A percentile compares a stretch with the other conserved stretches of the same genome.
Evolutionary conservation across 2,113 vertebrate genomes (phyloP).

Genomic region (Ifrita kowaldi): DNA sequence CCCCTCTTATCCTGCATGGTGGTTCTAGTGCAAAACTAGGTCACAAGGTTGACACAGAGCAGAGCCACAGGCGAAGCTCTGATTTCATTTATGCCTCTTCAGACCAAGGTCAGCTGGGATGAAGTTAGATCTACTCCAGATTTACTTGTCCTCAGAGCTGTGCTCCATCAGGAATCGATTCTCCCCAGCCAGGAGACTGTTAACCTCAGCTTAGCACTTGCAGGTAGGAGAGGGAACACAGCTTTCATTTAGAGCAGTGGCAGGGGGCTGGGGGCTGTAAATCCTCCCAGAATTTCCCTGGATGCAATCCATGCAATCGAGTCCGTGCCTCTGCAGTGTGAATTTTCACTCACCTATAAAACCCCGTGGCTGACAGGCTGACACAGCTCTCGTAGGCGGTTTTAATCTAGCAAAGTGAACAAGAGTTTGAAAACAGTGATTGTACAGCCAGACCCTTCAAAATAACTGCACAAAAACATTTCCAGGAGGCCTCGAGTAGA

Average conservation of each 20-base stretch:
- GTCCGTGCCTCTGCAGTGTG: neutral
- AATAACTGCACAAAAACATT: neutral
- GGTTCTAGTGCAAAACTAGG: neutral
- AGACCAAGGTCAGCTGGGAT: neutral
- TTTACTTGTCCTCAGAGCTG: neutral
- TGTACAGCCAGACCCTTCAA: neutral
- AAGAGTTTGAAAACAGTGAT: neutral
- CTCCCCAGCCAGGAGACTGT: neutral
- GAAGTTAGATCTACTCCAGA: neutral
- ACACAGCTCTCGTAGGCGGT: conserved; percentile 82
- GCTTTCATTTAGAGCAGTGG: neutral
- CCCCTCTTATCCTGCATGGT: neutral
- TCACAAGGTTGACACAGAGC: neutral
- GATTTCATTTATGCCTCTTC: neutral
- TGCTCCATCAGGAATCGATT: neutral
- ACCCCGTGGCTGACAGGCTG: conserved; percentile 89
- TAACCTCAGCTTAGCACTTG: neutral
- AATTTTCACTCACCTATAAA: conserved; percentile 85
- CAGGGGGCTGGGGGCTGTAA: neutral
- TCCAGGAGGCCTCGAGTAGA: neutral
- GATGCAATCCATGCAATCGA: neutral
- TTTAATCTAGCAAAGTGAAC: conserved; percentile 76
- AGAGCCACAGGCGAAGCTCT: neutral
- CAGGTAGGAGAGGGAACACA: neutral
- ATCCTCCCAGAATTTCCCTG: neutral